Evolutionary conservation across 2,888 invertebrate genomes (phyloP).

Genomic region (Nowickia ferox): DNA sequence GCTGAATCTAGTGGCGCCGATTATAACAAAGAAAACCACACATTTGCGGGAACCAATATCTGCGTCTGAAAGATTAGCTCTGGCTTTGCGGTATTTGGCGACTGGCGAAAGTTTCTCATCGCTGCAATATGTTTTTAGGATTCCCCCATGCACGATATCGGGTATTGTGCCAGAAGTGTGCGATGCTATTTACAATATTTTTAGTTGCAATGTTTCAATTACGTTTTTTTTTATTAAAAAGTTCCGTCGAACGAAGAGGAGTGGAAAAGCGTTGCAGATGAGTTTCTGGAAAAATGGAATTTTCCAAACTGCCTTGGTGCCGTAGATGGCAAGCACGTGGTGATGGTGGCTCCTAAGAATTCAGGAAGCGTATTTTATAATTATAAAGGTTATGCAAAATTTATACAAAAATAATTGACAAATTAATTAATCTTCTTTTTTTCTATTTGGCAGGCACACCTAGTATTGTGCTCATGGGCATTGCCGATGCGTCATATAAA

Average conservation of each 20-base stretch:
- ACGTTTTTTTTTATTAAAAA: slow-evolving; percentile 1
- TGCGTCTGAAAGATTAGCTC: slow-evolving; percentile 8
- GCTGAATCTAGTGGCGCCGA: neutral
- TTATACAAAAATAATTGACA: too few relatives aligned
- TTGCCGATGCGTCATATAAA: slow-evolving; percentile 5
- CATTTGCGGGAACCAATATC: slow-evolving; percentile 20
- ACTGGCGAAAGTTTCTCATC: slow-evolving; percentile 26
- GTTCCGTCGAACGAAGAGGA: slow-evolving; percentile 29
- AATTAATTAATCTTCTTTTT: too few relatives aligned
- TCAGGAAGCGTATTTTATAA: slow-evolving; percentile 40
- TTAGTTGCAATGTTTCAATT: neutral
- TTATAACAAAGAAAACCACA: slow-evolving; percentile 17
- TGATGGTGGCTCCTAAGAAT: slow-evolving; percentile 15
- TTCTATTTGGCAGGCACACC: too few relatives aligned
- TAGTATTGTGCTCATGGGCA: too few relatives aligned
- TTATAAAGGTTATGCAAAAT: slow-evolving; percentile 17
- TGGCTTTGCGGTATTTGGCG: slow-evolving; percentile 35
- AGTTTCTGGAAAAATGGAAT: slow-evolving; percentile 25
- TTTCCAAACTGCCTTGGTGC: slow-evolving; percentile 39
- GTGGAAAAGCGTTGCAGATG: slow-evolving; percentile 26
- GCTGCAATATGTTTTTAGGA: slow-evolving; percentile 20
- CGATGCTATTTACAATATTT: slow-evolving; percentile 23
- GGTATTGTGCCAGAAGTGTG: slow-evolving; percentile 38
- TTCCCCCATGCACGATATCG: slow-evolving; percentile 17
- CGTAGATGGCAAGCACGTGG: slow-evolving; percentile 40